These are phyloP conservation scores for Leptatherina wallacei DNA, from an alignment of 2,797 vertebrate genomes.

Conservation along the genomic window DNA sequence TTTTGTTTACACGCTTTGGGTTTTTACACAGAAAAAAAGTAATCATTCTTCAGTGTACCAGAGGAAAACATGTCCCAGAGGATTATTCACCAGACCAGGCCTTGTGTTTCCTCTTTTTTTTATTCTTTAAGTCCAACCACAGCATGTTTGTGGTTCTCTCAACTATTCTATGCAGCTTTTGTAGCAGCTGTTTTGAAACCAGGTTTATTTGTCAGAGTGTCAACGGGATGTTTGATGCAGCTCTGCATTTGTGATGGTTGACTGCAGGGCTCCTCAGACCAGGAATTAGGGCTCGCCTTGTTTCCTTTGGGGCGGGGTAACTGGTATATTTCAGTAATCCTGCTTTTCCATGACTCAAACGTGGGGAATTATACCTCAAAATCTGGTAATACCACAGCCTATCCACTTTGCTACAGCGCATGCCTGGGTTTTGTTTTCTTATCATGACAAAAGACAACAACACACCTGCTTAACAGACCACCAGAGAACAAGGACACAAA, in stretches of 20 bases:
- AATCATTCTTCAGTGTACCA: background rate
- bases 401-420: slow-evolving; percentile 34
- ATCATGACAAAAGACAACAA: slow-evolving; percentile 28
- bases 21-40: slow-evolving; percentile 6
- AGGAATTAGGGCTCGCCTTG: slow-evolving; percentile 44
- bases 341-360: slow-evolving; percentile 31
- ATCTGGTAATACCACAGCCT: slow-evolving; percentile 25
- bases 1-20: slow-evolving; percentile 5
- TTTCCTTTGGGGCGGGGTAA: slow-evolving; percentile 36
- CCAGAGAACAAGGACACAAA: slow-evolving; percentile 32
- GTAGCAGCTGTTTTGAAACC: slow-evolving; percentile 37
- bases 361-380: slow-evolving; percentile 28
- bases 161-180: slow-evolving; percentile 5
- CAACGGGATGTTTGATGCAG: slow-evolving; percentile 55
- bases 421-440: slow-evolving; percentile 32
- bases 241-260: slow-evolving; percentile 69
- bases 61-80: slow-evolving; percentile 11
- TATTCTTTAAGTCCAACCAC: slow-evolving; percentile 8
- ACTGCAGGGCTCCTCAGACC: slow-evolving; percentile 58
- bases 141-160: slow-evolving; percentile 18
- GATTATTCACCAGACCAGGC: slow-evolving; percentile 21
- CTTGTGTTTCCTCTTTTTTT: background rate
- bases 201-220: slow-evolving; percentile 58
- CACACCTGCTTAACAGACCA: slow-evolving; percentile 47
- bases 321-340: slow-evolving; percentile 41